Base-by-base conservation (phyloP, 2,888 invertebrate genomes). In the Pimpla rufipes region DNA sequence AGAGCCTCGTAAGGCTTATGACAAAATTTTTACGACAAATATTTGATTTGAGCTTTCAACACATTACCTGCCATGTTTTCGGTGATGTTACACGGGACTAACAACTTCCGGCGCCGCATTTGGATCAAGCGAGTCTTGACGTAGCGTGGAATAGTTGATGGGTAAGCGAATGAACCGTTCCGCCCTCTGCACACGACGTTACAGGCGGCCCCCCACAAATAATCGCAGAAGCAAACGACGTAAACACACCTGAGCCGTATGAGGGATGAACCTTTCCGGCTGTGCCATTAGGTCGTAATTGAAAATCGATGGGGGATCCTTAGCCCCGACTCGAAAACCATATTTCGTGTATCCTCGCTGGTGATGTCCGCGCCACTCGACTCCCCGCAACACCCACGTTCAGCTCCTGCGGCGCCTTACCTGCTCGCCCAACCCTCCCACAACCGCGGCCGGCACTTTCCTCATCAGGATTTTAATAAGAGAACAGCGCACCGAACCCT, bases 201-300 rank as follows among this genome's bases (percentile, higher is more conserved):
- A n/a, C 67, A 21, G 13, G 21, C 57, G 45, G 37, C 40, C 18
- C 35, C 11, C 23, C n/a, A 23, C 37, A 29, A 67, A 50, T 21
- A 2, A 45, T 35, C 64, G 50, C 21, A 21, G 18, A 29, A 83
- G 76, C 81, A 35, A 13, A 6, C 52, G 13, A 57, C 8, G 75
- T 47, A 35, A 55, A 59, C 13, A 87, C 84, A 81, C 77, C 81
- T 79, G 77, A 82, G 80, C 84, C 83, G 87, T 87, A 87, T 59
- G 82, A 86, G 57, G 21, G 29, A 55, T 42, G 62, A 62, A 66
- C 74, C 79, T 67, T 79, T 64, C 5, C 4, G 11, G 18, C 71
- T 79, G 79, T 57, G 79, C 84, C 80, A 89, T 89, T 89, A 88
- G 86, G 74, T 73, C 83, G 79, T 89, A 90, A 89, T 90, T 88